Conservation (phyloP, 2,888 invertebrate species). For the Polymixis flavicincta region DNA sequence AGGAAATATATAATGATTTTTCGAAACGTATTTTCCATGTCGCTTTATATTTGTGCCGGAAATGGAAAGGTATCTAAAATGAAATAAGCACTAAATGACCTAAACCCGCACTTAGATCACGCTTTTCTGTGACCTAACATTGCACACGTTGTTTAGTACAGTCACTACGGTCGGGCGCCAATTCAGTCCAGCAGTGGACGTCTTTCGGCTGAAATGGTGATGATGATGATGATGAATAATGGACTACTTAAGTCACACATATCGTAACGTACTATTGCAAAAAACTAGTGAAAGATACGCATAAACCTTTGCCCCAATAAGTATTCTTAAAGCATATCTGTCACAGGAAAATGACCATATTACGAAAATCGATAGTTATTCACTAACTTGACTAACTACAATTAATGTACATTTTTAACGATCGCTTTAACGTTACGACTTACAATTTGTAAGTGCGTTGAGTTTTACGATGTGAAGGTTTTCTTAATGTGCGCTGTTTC, state of each 20-base stretch:
- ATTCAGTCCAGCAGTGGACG: no score
- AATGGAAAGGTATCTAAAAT: neutral
- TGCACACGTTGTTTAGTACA: no score
- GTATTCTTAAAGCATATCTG: neutral
- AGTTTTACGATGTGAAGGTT: constrained; percentile 41
- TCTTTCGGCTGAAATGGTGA: neutral
- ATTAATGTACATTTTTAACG: constrained; percentile 56
- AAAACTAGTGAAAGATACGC: neutral
- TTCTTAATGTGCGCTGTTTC: constrained; percentile 30
- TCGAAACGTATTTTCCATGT: neutral
- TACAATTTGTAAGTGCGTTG: constrained; percentile 42
- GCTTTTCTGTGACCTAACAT: no score
- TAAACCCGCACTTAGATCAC: no score
- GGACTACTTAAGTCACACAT: no score
- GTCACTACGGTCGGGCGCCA: no score
- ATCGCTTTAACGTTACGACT: constrained; percentile 33
- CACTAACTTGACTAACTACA: constrained; percentile 56
- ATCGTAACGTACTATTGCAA: neutral
- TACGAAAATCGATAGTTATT: constrained; percentile 63
- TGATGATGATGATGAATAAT: no score
- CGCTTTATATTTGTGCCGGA: neutral
- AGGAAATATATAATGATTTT: constrained; percentile 24
- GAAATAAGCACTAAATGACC: neutral
- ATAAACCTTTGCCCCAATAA: neutral
- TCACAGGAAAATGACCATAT: constrained; percentile 42